phyloP scores from a whole-genome alignment of 2,888 invertebrate genomes.

The Dryocosmus kuriphilus region DNA sequence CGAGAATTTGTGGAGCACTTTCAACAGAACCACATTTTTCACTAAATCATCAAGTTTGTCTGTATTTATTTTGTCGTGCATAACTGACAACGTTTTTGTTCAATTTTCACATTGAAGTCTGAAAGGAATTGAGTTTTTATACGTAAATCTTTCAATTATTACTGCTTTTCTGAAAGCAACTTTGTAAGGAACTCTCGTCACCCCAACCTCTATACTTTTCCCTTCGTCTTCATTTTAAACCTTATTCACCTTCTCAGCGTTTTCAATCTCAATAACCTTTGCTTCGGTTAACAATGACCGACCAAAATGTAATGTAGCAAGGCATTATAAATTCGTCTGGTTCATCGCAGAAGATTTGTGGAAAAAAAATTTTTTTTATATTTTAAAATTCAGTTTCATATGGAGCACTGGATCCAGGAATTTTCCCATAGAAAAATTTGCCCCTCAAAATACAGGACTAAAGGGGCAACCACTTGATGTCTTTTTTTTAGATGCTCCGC shows the following conservation, averaged over 20 bases:
- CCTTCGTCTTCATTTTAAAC: neutral
- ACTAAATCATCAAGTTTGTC: neutral
- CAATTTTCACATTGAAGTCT: no score
- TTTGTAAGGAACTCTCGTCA: neutral
- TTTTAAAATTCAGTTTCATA: neutral
- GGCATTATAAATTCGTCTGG: neutral
- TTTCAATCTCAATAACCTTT: neutral
- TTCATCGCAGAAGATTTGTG: neutral
- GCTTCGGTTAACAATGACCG: neutral
- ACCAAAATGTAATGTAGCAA: neutral
- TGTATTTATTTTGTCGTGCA: neutral
- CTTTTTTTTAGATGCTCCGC: no score
- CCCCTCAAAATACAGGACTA: neutral
- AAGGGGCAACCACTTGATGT: no score
- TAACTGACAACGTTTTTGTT: neutral
- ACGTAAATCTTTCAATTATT: no score
- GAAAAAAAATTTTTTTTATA: neutral
- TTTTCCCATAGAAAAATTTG: conserved; percentile 44
- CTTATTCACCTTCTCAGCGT: neutral
- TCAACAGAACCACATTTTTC: neutral
- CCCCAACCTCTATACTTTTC: neutral
- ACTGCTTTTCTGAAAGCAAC: neutral
- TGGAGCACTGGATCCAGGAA: conserved; percentile 47
- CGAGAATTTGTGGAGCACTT: neutral
- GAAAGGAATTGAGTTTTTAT: no score